Evolutionary conservation across 92 coral and sea anemone genomes (phyloP), one percentile per base, ranked within the genome.

Genomic region (Parazoanthus darwini): DNA sequence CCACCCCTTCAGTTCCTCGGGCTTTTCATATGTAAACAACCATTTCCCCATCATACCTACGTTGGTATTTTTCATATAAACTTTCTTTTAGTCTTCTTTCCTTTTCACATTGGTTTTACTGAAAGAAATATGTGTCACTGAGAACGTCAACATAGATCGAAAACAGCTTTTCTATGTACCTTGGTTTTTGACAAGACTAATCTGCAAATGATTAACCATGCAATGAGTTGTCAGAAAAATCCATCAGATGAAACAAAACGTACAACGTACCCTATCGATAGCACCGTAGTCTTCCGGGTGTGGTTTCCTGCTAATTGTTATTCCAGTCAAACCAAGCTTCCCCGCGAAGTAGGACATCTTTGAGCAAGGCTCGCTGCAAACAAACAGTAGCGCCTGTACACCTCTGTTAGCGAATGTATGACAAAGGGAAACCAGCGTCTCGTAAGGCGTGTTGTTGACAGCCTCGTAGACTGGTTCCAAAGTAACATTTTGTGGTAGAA

Each of bases 341-440:
- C 79, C 46, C 14, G 79, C 79, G 37, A 84, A 79, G 18, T 46
- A 84, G n/a, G 87, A 68, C 87, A 84, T 84, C 66, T 25, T 71
- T 14, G 78, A 84, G 42, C 87, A 84, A 16, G 87, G 78, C 6
- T 84, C 87, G 7, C 68, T 46, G 46, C 87, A 84, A 42, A 84
- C 87, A 71, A 84, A 84, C 66, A 84, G 11, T 25, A 84, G 8
- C 39, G 67, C 79, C 48, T 70, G 67, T 16, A 84, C 79, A n/a
- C 87, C 14, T 13, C 79, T 84, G 66, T 84, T 71, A 23, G 56
- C 65, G 65, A 84, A 84, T 1, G 79, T 66, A 36, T 70, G 39
- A 43, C 87, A 84, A 8, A 84, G 67, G 26, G 87, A 48, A 29
- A 1, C 44, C 68, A 84, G 79, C 3, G 79, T 84, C 4, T 72